Evolutionary conservation across 2,113 vertebrate species (phyloP).

Genomic region (Pachycephala philippinensis): DNA sequence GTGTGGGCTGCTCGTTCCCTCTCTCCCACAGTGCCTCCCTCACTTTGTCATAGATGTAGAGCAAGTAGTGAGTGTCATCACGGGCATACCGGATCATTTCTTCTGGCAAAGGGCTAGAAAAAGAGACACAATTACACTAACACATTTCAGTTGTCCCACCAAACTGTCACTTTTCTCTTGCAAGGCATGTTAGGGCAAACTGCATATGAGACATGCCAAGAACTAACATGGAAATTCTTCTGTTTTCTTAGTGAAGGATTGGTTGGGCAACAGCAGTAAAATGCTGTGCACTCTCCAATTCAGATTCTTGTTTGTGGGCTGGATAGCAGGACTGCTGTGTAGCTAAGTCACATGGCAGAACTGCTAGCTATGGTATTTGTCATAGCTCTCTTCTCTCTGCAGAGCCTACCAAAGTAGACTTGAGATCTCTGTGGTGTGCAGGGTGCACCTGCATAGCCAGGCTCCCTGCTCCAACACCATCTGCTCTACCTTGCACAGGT

Average conservation of each 20-base stretch:
- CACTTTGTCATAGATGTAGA: constrained; percentile 89
- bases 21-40: constrained; percentile 79
- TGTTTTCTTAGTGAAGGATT: background rate
- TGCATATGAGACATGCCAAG: fast-evolving
- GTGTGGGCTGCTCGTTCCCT: constrained; percentile 75
- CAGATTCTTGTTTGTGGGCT: background rate
- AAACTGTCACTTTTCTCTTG: background rate
- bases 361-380: background rate
- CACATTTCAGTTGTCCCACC: background rate
- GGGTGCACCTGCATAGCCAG: background rate
- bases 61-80: constrained; percentile 92
- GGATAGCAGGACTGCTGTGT: background rate
- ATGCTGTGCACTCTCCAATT: background rate
- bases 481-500: background rate
- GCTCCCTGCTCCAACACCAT: background rate
- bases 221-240: background rate
- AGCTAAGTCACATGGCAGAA: background rate
- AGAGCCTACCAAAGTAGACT: background rate
- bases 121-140: background rate
- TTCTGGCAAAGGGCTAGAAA: constrained; percentile 86
- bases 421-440: background rate
- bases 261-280: background rate
- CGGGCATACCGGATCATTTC: constrained; percentile 92
- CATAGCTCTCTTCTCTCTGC: background rate
- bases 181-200: background rate